Conservation (phyloP, 2,113 vertebrate genomes). For the Podocnemis expansa region DNA sequence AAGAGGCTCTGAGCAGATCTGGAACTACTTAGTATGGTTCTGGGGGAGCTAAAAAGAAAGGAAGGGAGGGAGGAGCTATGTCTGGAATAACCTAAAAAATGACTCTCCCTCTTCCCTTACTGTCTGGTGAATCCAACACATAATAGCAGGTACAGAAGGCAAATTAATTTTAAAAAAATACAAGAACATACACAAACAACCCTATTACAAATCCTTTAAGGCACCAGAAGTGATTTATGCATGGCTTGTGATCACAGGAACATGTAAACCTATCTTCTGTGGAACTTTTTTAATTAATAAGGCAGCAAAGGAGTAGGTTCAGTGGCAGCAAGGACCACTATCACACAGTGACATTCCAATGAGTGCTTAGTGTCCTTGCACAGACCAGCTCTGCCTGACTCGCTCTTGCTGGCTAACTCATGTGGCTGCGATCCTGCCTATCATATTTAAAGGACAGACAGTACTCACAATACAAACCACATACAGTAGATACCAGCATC, state of each 20-base stretch:
- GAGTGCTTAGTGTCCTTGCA: not conserved
- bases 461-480: too few relatives aligned
- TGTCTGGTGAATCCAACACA: not conserved
- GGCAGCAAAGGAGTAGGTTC: not conserved
- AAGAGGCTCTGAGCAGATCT: not conserved
- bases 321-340: not conserved
- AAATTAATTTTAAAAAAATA: not conserved
- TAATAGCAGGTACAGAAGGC: not conserved
- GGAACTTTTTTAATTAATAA: slow-evolving; percentile 31
- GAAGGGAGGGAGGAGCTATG: not conserved
- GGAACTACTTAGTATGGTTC: not conserved
- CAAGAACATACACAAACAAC: not conserved
- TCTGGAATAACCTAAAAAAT: not conserved
- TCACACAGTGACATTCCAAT: slow-evolving; percentile 26
- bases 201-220: not conserved
- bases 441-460: too few relatives aligned
- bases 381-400: slow-evolving; percentile 26
- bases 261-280: slow-evolving; percentile 4
- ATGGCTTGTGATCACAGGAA: not conserved
- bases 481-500: not conserved
- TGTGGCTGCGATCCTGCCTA: slow-evolving; percentile 29
- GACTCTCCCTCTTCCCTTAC: not conserved
- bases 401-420: slow-evolving; percentile 36
- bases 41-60: not conserved
- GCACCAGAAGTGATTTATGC: not conserved